These are phyloP conservation scores for Microcebus tavaratra DNA, from an alignment of 2,113 vertebrate genomes.

Conservation along the genomic window DNA sequence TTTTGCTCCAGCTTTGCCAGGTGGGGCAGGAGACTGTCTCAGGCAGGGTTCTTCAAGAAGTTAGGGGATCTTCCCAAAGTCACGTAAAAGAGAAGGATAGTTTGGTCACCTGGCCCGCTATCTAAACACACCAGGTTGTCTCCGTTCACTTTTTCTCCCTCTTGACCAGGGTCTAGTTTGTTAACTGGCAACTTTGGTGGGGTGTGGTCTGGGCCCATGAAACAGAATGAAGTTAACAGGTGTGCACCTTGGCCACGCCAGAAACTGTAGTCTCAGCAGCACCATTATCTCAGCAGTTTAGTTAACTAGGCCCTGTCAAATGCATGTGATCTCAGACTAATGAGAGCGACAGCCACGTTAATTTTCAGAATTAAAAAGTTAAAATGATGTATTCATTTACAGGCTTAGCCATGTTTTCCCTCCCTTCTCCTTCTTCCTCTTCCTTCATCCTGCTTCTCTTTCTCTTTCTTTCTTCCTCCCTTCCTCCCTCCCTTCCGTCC, in stretches of 20 bases:
- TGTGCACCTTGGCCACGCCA: neutral
- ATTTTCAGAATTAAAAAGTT: neutral
- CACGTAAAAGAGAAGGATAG: neutral
- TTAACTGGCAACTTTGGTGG: neutral
- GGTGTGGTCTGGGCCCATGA: neutral
- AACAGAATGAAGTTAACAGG: neutral
- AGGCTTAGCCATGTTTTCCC: neutral
- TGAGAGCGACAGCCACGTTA: neutral
- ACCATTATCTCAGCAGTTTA: fast-evolving
- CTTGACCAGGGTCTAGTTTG: neutral
- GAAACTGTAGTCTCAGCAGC: neutral
- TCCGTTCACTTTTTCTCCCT: fast-evolving
- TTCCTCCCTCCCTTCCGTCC: fast-evolving
- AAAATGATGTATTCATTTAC: neutral
- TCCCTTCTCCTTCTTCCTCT: too few relatives aligned
- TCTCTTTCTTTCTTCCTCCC: fast-evolving
- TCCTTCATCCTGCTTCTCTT: too few relatives aligned
- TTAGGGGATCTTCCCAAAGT: neutral
- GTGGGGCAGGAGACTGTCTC: neutral
- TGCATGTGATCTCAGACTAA: neutral
- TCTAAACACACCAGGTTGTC: fast-evolving
- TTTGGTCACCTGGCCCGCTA: fast-evolving
- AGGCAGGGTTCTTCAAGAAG: neutral
- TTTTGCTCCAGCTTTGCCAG: neutral
- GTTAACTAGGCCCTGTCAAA: neutral